Percentiles rank a stretch among this genome's conserved stretches.
Evolutionary conservation across 2,113 vertebrate genomes (phyloP).

Genomic region (Centropus unirufus): DNA sequence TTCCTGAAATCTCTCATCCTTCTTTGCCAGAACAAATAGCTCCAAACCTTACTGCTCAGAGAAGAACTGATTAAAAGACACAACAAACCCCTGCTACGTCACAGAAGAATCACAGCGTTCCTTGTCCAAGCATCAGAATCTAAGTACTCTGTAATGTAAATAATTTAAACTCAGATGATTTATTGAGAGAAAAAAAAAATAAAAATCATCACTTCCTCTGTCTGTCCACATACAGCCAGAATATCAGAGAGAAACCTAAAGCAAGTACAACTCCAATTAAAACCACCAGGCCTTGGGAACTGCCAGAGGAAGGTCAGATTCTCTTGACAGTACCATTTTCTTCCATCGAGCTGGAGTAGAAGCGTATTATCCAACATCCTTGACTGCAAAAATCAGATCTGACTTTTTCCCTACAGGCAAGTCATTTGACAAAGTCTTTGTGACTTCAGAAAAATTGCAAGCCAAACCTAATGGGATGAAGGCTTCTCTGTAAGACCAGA

Average conservation of each 20-base stretch:
- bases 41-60: neutral
- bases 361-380: neutral
- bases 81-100: neutral
- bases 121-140: neutral
- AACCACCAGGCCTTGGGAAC: neutral
- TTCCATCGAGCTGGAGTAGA: neutral
- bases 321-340: neutral
- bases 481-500: neutral
- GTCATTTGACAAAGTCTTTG: constrained; percentile 12
- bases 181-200: neutral
- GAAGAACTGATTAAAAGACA: neutral
- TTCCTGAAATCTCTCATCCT: neutral
- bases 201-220: neutral
- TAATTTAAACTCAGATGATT: neutral
- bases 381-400: neutral
- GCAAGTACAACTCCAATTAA: neutral
- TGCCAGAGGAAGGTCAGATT: neutral
- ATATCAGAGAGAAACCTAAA: neutral
- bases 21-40: neutral
- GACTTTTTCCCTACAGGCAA: neutral
- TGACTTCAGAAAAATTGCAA: neutral
- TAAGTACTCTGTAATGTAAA: neutral
- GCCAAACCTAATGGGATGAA: neutral
- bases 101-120: neutral
- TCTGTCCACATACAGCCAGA: neutral